phyloP scores from a whole-genome alignment of 2,113 vertebrate species.

The Mirounga angustirostris region DNA sequence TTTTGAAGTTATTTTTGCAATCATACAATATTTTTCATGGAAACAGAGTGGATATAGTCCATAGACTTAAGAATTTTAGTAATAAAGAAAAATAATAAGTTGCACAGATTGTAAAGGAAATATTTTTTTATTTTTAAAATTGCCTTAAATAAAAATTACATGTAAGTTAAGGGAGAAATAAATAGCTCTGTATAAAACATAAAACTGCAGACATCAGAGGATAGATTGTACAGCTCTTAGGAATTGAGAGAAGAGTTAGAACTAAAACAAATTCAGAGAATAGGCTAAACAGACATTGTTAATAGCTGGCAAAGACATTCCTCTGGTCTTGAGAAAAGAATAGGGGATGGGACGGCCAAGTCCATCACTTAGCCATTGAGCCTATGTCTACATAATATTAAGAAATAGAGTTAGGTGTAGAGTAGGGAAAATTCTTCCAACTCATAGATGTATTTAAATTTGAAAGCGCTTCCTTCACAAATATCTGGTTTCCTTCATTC shows the following conservation, averaged over 20 bases:
- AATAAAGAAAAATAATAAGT: background rate
- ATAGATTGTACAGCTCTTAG: background rate
- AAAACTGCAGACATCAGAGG: background rate
- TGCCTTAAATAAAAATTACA: background rate
- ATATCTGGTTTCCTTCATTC: background rate
- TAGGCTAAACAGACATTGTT: background rate
- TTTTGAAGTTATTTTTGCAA: conserved; percentile 18
- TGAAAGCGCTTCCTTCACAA: background rate
- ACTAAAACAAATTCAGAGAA: background rate
- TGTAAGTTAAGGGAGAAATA: background rate
- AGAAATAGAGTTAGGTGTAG: background rate
- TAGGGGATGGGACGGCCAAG: background rate
- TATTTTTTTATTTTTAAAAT: background rate
- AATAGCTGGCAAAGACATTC: background rate
- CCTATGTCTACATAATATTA: background rate
- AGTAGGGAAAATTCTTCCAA: background rate
- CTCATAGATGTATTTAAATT: background rate
- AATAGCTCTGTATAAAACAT: background rate
- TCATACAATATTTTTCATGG: background rate
- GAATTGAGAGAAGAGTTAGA: background rate
- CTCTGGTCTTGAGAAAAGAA: background rate
- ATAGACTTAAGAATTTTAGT: background rate
- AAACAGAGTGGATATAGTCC: background rate
- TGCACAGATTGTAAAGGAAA: background rate
- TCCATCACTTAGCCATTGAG: background rate